Evolutionary conservation across 1,140 invertebrate genomes (phyloP).

Genomic region (Lysiphlebus fabarum): DNA sequence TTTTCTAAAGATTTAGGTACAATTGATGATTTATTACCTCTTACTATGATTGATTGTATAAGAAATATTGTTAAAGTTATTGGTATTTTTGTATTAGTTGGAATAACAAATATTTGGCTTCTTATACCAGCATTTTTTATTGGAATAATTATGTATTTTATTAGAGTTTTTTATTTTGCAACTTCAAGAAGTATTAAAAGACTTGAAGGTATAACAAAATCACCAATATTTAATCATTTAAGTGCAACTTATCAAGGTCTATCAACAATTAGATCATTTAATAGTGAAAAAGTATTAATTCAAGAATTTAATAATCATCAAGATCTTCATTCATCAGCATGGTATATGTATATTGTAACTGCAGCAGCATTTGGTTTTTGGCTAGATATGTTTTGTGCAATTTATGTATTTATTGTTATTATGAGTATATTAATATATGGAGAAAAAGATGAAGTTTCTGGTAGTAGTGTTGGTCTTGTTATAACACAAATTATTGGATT

Average conservation of each 20-base stretch:
- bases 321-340: slow-evolving; percentile 64
- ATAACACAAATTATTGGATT: slow-evolving; percentile 58
- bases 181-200: slow-evolving; percentile 69
- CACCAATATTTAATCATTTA: slow-evolving; percentile 69
- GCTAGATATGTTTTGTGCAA: slow-evolving; percentile 67
- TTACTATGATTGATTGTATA: slow-evolving; percentile 58
- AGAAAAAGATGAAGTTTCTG: slow-evolving; percentile 50
- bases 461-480: slow-evolving; percentile 60
- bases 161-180: slow-evolving; percentile 63
- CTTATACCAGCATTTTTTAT: slow-evolving; percentile 61
- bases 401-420: slow-evolving; percentile 59
- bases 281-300: slow-evolving; percentile 73
- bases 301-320: slow-evolving; percentile 71
- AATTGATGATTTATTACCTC: slow-evolving; percentile 72
- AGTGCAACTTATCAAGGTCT: slow-evolving; percentile 74
- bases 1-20: slow-evolving; percentile 81
- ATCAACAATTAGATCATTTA: slow-evolving; percentile 83
- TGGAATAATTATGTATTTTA: slow-evolving; percentile 58
- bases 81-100: slow-evolving; percentile 65
- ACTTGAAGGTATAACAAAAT: slow-evolving; percentile 64
- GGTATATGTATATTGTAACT: slow-evolving; percentile 67
- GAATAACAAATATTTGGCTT: slow-evolving; percentile 62
- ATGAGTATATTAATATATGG: slow-evolving; percentile 42
- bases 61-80: slow-evolving; percentile 58
- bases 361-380: slow-evolving; percentile 66